Conservation (phyloP, 2,888 invertebrate genomes). For the Taphrorychus bicolor region DNA sequence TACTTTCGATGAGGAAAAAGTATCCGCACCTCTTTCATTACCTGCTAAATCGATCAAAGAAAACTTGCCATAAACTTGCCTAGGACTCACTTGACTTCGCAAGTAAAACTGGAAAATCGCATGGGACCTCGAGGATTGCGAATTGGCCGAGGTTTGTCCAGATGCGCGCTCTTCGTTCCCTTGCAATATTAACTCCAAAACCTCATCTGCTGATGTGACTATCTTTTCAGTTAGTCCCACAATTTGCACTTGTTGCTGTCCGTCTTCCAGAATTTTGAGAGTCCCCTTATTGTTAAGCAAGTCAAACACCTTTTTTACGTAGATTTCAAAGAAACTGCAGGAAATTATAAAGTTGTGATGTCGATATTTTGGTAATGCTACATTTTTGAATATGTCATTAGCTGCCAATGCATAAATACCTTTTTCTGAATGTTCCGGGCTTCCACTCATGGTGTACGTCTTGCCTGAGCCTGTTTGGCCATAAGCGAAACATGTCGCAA, state of each 20-base stretch:
- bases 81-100: conserved; percentile 70
- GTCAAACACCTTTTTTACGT: conserved; percentile 96
- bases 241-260: conserved; percentile 96
- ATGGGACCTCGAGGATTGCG: conserved; percentile 97
- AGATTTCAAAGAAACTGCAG: conserved; percentile 98
- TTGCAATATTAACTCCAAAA: conserved; percentile 87
- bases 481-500: conserved; percentile 99
- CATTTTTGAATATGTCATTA: conserved; percentile 87
- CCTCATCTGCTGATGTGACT: conserved; percentile 90
- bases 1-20: conserved; percentile 92
- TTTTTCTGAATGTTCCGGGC: conserved; percentile 83
- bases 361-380: conserved; percentile 81
- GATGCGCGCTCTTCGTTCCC: conserved; percentile 92
- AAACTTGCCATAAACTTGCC: conserved; percentile 94
- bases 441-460: conserved; percentile 99
- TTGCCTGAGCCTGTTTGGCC: conserved; percentile 98
- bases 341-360: conserved; percentile 86
- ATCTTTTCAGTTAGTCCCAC: conserved; percentile 94
- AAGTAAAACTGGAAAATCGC: conserved; percentile 98
- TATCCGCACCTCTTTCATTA: conserved; percentile 98
- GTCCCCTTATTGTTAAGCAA: conserved; percentile 90
- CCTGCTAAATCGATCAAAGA: conserved; percentile 97
- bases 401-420: conserved; percentile 98
- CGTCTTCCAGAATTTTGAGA: conserved; percentile 94
- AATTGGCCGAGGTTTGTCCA: conserved; percentile 96